Evolutionary conservation across 1,140 invertebrate genomes (phyloP).

Genomic region (Zeugodacus cucurbitae): DNA sequence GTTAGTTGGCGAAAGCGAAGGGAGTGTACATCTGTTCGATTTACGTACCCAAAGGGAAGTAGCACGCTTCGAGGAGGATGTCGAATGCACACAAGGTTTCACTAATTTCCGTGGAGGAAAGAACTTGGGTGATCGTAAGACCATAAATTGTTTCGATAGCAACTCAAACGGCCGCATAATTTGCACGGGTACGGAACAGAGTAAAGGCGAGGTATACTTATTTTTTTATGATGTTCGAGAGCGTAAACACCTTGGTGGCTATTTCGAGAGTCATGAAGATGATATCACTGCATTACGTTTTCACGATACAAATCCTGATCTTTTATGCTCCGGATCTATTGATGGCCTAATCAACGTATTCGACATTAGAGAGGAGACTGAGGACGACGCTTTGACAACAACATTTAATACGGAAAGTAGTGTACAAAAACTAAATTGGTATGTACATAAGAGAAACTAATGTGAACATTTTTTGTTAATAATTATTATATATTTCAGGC

Average conservation of each 20-base stretch:
- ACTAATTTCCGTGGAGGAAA: not conserved
- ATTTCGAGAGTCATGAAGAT: slow-evolving; percentile 87
- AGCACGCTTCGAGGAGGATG: slow-evolving; percentile 56
- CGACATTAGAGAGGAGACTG: slow-evolving; percentile 77
- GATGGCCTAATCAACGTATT: slow-evolving; percentile 91
- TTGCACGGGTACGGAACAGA: slow-evolving; percentile 80
- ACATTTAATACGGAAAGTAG: slow-evolving; percentile 87
- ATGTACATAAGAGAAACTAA: not conserved
- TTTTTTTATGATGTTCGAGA: slow-evolving; percentile 86
- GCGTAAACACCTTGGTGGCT: slow-evolving; percentile 79
- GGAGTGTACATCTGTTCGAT: slow-evolving; percentile 56
- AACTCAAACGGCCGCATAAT: slow-evolving; percentile 78
- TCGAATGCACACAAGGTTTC: slow-evolving; percentile 59
- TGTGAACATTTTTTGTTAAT: not conserved
- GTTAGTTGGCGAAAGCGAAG: slow-evolving; percentile 56
- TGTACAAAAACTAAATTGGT: slow-evolving; percentile 74
- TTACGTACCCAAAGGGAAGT: slow-evolving; percentile 50
- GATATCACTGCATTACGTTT: slow-evolving; percentile 86
- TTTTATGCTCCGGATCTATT: slow-evolving; percentile 79
- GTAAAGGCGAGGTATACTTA: slow-evolving; percentile 78
- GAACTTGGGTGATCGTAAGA: slow-evolving; percentile 57
- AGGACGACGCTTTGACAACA: slow-evolving; percentile 84
- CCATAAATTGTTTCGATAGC: slow-evolving; percentile 80
- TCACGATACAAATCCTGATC: slow-evolving; percentile 76
- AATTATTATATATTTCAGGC: slow-evolving; percentile 45